Base-by-base conservation (phyloP, 2,888 invertebrate genomes). In the Phortica okadai region DNA sequence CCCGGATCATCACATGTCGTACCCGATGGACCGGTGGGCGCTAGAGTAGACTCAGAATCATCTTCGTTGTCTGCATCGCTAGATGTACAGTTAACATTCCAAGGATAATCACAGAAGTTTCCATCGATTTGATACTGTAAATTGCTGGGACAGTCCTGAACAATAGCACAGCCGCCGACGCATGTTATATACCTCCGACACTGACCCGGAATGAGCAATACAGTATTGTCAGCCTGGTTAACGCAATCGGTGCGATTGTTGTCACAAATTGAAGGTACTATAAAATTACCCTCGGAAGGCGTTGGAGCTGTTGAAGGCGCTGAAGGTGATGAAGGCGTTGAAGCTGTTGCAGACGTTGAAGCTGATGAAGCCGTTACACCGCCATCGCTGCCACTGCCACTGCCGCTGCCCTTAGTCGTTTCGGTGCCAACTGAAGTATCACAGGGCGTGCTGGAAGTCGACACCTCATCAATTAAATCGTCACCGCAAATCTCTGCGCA, bases 121-220 rank as follows among this genome's bases (percentile, higher is more conserved):
- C 4, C 44, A 0, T 4, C 16, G 6, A 76, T 8, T 75, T 84
- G 84, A 45, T 85, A 90, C 76, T 89, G 85, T 5, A 89, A 62
- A 5, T 84, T 84, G 33, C 79, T 76, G 2, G 89, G 87, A 41
- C 90, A 90, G 3, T 11, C 14, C 33, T 82, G 64, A 4, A 83
- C 81, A 1, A 74, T 50, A 45, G 77, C 77, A 42, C 83, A 82
- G 0, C 81, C 82, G 25, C 77, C 77, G 14, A 59, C 77, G 76
- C 89, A 90, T 4, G 84, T 83, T 10, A 88, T 77, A 21, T 74
- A 89, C 10, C 76, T 81, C 0, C 78, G 81, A 72, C 89, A 89
- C n/a, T 81, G 75, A 0, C 86, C 89, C 0, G 70, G 10, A 4
- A 82, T 1, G 1, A 66, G 59, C 2, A 83, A 1, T 21, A 64